phyloP scores from a whole-genome alignment of 1,140 invertebrate genomes.

The Drosophila melanica region DNA sequence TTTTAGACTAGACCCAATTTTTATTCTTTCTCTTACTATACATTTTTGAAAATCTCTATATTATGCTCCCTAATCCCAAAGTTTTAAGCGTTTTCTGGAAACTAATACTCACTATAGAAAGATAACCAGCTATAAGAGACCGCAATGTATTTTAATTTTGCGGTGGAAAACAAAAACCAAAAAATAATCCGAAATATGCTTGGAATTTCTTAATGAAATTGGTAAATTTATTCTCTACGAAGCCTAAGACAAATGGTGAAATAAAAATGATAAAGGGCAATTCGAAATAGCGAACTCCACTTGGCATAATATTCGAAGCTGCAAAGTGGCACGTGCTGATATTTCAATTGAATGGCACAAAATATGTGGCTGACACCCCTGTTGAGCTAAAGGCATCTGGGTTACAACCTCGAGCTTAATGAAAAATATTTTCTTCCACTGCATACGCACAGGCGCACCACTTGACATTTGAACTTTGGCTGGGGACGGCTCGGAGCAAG shows the following conservation, averaged over 20 bases:
- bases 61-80: no score
- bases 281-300: conserved; percentile 41
- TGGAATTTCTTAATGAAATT: conserved; percentile 78
- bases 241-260: conserved; percentile 69
- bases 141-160: conserved; percentile 42
- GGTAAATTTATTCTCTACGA: conserved; percentile 1
- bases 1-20: no score
- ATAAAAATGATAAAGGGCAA: conserved; percentile 21
- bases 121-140: conserved; percentile 17
- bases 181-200: conserved; percentile 69
- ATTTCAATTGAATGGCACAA: conserved; percentile 77
- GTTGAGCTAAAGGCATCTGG: conserved; percentile 9
- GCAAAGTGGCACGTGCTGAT: conserved; percentile 69
- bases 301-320: conserved; percentile 32
- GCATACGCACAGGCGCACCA: conserved; percentile 42
- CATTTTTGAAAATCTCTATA: no score
- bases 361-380: conserved; percentile 62
- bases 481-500: conserved; percentile 1
- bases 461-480: conserved; percentile 73
- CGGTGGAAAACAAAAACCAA: conserved; percentile 1
- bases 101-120: no score
- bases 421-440: conserved; percentile 44
- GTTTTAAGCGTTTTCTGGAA: no score
- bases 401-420: conserved; percentile 27
- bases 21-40: no score